Conservation (phyloP, 1,140 invertebrate species). For the Drosophila teissieri region DNA sequence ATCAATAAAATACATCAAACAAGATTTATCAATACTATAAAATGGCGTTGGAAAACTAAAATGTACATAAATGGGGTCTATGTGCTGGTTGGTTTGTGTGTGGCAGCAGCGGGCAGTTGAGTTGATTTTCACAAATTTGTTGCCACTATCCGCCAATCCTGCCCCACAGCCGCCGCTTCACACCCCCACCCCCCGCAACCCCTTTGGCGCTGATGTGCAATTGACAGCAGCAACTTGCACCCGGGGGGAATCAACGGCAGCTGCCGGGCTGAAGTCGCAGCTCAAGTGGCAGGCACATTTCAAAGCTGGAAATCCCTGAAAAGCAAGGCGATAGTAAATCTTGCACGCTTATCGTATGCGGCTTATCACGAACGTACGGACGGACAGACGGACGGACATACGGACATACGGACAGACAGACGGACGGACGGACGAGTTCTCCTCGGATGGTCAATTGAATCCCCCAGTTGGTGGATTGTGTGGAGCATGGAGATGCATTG, state of each 20-base stretch:
- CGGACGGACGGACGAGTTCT: conserved; percentile 32
- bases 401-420: conserved; percentile 25
- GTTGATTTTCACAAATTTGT: conserved; percentile 66
- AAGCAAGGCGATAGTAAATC: conserved; percentile 67
- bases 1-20: too few relatives aligned
- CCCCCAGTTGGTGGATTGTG: conserved; percentile 2
- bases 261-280: conserved; percentile 24
- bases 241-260: conserved; percentile 61
- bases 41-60: too few relatives aligned
- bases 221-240: conserved; percentile 67
- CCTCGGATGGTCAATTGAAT: conserved; percentile 17
- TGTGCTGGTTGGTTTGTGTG: conserved; percentile 1
- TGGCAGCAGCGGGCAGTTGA: conserved; percentile 27
- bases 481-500: conserved; percentile 30
- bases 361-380: conserved; percentile 54
- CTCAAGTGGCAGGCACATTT: conserved; percentile 66
- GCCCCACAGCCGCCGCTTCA: background rate
- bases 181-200: background rate
- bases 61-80: background rate
- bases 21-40: too few relatives aligned
- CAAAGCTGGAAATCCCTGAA: conserved; percentile 59
- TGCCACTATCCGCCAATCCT: conserved; percentile 10
- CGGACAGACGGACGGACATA: conserved; percentile 27
- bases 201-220: conserved; percentile 63
- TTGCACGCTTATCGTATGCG: conserved; percentile 58